Percentiles rank a stretch among this genome's conserved stretches.
These are phyloP conservation scores for Heterochromis multidens DNA, from an alignment of 2,113 vertebrate species.

Conservation along the genomic window DNA sequence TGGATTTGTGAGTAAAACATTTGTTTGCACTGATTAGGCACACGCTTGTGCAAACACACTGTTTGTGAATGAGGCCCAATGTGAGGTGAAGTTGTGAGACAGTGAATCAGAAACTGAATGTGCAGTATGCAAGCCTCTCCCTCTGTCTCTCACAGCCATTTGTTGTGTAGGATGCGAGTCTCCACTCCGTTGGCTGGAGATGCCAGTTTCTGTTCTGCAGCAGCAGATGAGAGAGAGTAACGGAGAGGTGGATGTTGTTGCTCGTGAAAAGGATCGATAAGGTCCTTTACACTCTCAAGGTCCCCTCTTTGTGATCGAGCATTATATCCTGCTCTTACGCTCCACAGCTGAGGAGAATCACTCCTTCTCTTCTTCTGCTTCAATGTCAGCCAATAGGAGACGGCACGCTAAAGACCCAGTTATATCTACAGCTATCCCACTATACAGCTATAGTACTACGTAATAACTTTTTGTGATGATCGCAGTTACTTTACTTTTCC, in stretches of 20 bases:
- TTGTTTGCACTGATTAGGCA: background rate
- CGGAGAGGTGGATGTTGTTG: slow-evolving; percentile 19
- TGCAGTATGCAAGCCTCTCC: background rate
- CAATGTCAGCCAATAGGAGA: background rate
- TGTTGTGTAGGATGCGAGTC: slow-evolving; percentile 34
- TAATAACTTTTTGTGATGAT: background rate
- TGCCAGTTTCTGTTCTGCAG: background rate
- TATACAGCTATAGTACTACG: background rate
- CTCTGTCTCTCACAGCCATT: slow-evolving; percentile 26
- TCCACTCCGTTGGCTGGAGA: slow-evolving; percentile 7
- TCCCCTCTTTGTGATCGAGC: slow-evolving; percentile 45
- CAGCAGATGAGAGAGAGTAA: slow-evolving; percentile 6
- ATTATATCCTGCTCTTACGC: background rate
- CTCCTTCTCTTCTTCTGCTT: background rate
- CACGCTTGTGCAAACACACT: background rate
- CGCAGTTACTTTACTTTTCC: background rate
- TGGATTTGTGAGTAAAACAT: background rate
- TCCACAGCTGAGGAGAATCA: background rate
- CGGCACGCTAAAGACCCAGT: background rate
- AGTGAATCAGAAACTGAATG: background rate
- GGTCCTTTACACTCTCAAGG: slow-evolving; percentile 31
- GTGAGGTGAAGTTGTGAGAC: slow-evolving; percentile 13
- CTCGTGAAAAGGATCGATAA: slow-evolving; percentile 37
- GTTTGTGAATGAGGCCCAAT: background rate
- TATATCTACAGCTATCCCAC: background rate